Percentiles rank a stretch among this genome's conserved stretches.
These are phyloP conservation scores for Melanotaenia duboulayi DNA, from an alignment of 2,113 vertebrate genomes.

Conservation along the genomic window DNA sequence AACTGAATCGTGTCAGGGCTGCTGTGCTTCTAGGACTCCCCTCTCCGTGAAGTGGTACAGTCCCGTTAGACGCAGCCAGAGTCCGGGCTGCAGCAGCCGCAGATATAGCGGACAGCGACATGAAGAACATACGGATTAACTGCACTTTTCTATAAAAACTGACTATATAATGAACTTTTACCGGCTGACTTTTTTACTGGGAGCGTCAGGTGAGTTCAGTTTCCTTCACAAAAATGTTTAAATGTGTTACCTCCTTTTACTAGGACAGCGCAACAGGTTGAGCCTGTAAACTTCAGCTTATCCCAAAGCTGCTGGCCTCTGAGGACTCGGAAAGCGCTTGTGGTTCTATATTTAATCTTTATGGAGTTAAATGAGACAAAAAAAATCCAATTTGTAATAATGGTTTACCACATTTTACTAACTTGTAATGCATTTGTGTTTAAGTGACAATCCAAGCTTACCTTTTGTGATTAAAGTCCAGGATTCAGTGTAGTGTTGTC, in stretches of 20 bases:
- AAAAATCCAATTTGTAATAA: neutral
- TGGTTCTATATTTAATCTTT: neutral
- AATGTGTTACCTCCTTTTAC: neutral
- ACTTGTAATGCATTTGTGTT: neutral
- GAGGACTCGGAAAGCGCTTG: neutral
- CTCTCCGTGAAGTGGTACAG: constrained; percentile 73
- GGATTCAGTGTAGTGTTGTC: neutral
- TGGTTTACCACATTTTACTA: neutral
- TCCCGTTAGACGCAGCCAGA: constrained; percentile 67
- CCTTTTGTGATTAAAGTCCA: neutral
- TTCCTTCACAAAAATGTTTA: fast-evolving
- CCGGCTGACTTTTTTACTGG: constrained; percentile 62
- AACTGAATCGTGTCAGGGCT: neutral
- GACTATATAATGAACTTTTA: constrained; percentile 71
- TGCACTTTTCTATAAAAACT: constrained; percentile 33
- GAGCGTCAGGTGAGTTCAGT: constrained; percentile 69
- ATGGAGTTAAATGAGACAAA: neutral
- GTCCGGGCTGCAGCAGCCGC: constrained; percentile 31
- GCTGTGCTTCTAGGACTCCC: constrained; percentile 19
- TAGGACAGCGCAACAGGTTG: constrained; percentile 74
- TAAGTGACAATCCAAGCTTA: neutral
- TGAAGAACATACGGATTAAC: constrained; percentile 53
- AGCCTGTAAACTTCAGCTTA: constrained; percentile 19
- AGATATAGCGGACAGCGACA: constrained; percentile 26
- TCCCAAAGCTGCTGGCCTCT: constrained; percentile 1